phyloP scores from a whole-genome alignment of 2,888 invertebrate genomes.

The Spodoptera exigua region DNA sequence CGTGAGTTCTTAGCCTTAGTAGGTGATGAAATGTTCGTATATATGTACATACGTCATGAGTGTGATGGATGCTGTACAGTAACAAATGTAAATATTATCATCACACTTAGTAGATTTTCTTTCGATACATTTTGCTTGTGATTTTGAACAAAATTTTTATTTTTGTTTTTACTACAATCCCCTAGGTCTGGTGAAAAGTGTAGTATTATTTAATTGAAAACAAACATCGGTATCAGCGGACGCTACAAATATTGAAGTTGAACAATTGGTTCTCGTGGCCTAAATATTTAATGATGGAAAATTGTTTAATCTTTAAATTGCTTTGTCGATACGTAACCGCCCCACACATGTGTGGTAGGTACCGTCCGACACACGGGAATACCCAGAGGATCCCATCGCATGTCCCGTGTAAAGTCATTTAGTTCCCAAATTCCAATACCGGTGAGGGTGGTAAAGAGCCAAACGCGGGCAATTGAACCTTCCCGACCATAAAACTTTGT shows the following conservation, averaged over 20 bases:
- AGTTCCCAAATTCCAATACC: slow-evolving; percentile 39
- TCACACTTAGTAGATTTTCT: too few species aligned
- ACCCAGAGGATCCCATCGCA: slow-evolving; percentile 8
- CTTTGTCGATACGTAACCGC: slow-evolving; percentile 1
- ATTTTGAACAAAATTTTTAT: too few species aligned
- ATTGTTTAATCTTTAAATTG: background rate
- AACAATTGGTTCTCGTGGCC: background rate
- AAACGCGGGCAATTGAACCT: slow-evolving; percentile 46
- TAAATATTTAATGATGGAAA: slow-evolving; percentile 6
- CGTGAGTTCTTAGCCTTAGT: too few species aligned
- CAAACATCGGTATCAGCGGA: background rate
- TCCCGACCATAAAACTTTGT: slow-evolving; percentile 42
- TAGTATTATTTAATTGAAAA: too few species aligned
- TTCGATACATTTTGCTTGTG: too few species aligned
- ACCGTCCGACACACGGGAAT: slow-evolving; percentile 4
- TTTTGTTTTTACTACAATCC: too few species aligned
- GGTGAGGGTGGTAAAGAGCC: slow-evolving; percentile 36
- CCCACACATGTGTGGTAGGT: too few species aligned
- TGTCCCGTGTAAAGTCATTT: slow-evolving; percentile 39
- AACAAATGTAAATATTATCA: too few species aligned
- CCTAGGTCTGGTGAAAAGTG: too few species aligned
- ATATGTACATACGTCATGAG: too few species aligned
- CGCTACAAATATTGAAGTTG: background rate
- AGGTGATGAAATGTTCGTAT: too few species aligned
- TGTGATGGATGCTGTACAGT: too few species aligned